Conservation (phyloP, 1,140 invertebrate species). For the Pomacea maculata region DNA sequence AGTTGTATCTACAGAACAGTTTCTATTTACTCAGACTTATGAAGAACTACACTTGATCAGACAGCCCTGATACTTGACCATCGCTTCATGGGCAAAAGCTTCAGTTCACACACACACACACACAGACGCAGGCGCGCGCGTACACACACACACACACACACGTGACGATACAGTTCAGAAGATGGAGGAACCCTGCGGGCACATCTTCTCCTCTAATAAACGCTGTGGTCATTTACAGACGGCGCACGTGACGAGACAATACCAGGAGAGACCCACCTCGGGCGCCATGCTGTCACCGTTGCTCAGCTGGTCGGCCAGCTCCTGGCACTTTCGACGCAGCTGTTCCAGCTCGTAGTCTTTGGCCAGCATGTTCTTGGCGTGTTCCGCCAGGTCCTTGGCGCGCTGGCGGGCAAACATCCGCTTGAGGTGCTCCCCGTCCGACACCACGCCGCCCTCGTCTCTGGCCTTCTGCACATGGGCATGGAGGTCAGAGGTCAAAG, state of each 20-base stretch:
- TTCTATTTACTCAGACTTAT: too few species aligned
- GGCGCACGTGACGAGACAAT: not conserved
- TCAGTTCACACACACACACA: not conserved
- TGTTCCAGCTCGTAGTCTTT: conserved; percentile 66
- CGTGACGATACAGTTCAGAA: not conserved
- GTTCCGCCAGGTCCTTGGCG: conserved; percentile 59
- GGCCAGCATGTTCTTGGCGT: conserved; percentile 58
- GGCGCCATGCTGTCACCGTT: conserved; percentile 50
- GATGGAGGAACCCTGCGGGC: not conserved
- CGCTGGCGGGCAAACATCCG: conserved; percentile 63
- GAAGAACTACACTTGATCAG: too few species aligned
- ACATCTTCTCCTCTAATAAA: conserved; percentile 8
- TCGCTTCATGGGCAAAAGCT: not conserved
- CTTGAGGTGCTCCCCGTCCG: conserved; percentile 62
- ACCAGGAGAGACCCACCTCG: conserved; percentile 36
- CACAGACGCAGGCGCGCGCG: not conserved
- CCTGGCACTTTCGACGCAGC: conserved; percentile 63
- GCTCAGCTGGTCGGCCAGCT: conserved; percentile 59
- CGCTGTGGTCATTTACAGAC: too few species aligned
- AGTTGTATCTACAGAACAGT: too few species aligned
- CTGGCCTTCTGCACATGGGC: conserved; percentile 37
- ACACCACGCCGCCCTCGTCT: conserved; percentile 34
- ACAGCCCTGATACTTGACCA: too few species aligned
- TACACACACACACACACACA: not conserved
- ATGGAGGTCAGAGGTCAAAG: not conserved